Evolutionary conservation across 2,888 invertebrate species (phyloP), one percentile per base, ranked within the genome.

Genomic region (Lochmaea crataegi): DNA sequence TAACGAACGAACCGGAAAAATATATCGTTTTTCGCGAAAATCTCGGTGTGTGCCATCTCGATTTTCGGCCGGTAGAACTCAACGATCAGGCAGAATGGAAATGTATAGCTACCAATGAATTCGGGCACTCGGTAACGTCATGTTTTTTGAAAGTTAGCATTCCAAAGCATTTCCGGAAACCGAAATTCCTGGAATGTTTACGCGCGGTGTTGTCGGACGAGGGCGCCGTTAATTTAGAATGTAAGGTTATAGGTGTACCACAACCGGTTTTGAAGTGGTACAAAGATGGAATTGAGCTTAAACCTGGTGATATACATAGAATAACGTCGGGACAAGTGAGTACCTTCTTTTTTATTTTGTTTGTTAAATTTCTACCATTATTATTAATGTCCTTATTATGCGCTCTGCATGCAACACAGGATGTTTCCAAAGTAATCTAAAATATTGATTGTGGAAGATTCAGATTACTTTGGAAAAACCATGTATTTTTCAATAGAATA

Each of bases 1-100:
- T 96, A 14, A 93, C 94, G 77, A 90, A 88, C 75, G 88, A 89
- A 75, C 85, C 86, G 12, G 91, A 91, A n/a, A 92, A 92, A 64
- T 95, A 94, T 83, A 89, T 90, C 76, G 89, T 92, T 58, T 89
- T 88, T 67, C 90, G 90, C 69, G 94, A 94, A 83, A 91, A 92
- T 32, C 88, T 92, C 57, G 95, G 95, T 22, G 88, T 90, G 16
- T 94, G 92, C 85, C 91, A 91, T 83, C 88, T 96, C 76, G 92
- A 94, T 81, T 91, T 96, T 53, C 89, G 89, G 69, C 90, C 90
- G 73, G 89, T 96, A 1, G 95, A 96, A 85, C 92, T 96, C 82
- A 89, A 92, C 72, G 96, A 96, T 84, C 95, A 96, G 87, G 95
- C 95, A 0, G 96, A 96, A 84, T 96, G 96, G 96, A 96, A 96